These are phyloP conservation scores for Oxyruncus cristatus DNA, from an alignment of 2,113 vertebrate species.

Conservation along the genomic window DNA sequence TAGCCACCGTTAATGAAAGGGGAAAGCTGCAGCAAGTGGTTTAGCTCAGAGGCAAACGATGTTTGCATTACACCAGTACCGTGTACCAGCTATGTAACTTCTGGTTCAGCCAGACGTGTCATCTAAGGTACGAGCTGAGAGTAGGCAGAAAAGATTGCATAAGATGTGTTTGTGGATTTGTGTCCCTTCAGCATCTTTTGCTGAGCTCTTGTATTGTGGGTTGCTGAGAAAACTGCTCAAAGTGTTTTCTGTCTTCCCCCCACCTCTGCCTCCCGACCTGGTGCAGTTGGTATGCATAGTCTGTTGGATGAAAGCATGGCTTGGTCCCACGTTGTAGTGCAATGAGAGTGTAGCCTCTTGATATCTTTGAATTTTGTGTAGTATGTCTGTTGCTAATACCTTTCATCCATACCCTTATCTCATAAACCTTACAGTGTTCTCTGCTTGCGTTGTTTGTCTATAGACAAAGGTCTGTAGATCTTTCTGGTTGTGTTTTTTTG, in stretches of 20 bases:
- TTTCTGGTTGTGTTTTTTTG: neutral
- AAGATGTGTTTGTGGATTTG: neutral
- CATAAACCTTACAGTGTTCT: neutral
- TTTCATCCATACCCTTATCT: neutral
- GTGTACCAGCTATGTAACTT: neutral
- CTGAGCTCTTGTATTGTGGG: neutral
- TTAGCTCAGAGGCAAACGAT: neutral
- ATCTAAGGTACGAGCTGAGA: neutral
- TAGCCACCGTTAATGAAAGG: neutral
- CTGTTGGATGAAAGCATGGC: neutral
- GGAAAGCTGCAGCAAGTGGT: neutral
- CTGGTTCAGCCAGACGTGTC: neutral
- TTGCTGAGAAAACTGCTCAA: neutral
- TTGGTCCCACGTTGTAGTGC: neutral
- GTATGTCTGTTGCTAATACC: neutral
- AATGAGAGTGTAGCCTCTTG: neutral
- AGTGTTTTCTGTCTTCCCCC: neutral
- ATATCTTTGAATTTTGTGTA: neutral
- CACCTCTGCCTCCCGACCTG: rapidly evolving
- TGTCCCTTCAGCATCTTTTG: neutral
- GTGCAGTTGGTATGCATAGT: neutral
- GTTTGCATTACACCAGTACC: neutral
- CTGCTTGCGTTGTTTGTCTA: neutral
- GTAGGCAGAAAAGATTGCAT: neutral
- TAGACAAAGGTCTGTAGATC: neutral